A percentile compares a stretch with the other conserved stretches of the same genome.
These are phyloP conservation scores for Forficula auricularia DNA, from an alignment of 1,140 invertebrate species.

Conservation along the genomic window DNA sequence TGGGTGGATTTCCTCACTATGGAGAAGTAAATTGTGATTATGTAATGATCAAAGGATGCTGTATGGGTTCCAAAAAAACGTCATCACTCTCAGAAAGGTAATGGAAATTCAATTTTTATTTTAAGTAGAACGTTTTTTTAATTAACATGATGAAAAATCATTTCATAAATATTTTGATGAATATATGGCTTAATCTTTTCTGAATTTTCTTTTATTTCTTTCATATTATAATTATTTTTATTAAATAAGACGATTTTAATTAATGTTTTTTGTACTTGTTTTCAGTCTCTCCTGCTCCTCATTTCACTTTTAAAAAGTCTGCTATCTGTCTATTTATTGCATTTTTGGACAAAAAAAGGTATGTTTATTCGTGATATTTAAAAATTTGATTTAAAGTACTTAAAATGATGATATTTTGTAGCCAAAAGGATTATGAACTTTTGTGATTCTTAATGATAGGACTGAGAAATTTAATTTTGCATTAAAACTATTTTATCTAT, in stretches of 20 bases:
- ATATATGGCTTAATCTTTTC: slow-evolving; percentile 7
- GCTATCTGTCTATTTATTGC: slow-evolving; percentile 99
- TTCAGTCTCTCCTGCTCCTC: slow-evolving; percentile 81
- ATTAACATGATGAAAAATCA: slow-evolving; percentile 1
- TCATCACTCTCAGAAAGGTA: slow-evolving; percentile 96
- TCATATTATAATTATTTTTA: too few relatives aligned
- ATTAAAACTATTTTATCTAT: too few relatives aligned
- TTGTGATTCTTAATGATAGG: not conserved
- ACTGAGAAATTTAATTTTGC: too few relatives aligned
- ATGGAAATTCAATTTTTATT: slow-evolving; percentile 13
- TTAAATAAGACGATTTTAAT: slow-evolving; percentile 2
- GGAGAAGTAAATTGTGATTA: slow-evolving; percentile 99
- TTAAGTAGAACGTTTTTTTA: not conserved
- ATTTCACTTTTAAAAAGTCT: slow-evolving; percentile 98
- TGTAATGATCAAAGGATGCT: slow-evolving; percentile 96
- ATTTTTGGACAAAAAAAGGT: too few relatives aligned
- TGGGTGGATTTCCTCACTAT: slow-evolving; percentile 99
- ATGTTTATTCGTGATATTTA: too few relatives aligned
- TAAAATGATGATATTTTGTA: not conserved
- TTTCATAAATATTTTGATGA: slow-evolving; percentile 9
- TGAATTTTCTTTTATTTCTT: not conserved
- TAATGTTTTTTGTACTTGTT: slow-evolving; percentile 19
- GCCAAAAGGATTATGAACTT: not conserved
- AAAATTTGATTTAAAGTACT: too few relatives aligned
- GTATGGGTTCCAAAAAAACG: slow-evolving; percentile 94